These are phyloP conservation scores for Ctenicera cuprea DNA, from an alignment of 2,888 invertebrate genomes.

Conservation along the genomic window DNA sequence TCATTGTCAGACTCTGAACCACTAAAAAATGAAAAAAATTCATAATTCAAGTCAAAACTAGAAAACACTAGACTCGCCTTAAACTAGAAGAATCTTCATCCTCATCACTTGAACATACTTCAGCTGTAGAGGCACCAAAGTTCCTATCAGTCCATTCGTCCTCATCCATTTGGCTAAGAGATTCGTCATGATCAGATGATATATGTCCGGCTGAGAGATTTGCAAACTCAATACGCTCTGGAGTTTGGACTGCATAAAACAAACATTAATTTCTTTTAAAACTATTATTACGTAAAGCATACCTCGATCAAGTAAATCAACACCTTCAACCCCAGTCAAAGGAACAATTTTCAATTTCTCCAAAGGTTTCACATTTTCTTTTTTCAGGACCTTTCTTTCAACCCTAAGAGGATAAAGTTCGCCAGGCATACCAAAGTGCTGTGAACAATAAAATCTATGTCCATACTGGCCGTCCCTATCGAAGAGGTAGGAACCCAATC, in stretches of 20 bases:
- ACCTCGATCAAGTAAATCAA: conserved; percentile 74
- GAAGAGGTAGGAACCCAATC: conserved; percentile 86
- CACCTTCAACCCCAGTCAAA: conserved; percentile 72
- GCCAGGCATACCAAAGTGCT: conserved; percentile 82
- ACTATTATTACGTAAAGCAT: background rate
- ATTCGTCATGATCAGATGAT: conserved; percentile 79
- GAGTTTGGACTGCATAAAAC: conserved; percentile 76
- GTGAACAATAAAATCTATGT: conserved; percentile 84
- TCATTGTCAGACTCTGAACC: conserved; percentile 80
- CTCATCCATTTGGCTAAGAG: conserved; percentile 89
- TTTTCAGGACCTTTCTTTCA: conserved; percentile 62
- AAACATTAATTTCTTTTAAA: conserved; percentile 9
- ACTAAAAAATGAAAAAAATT: conserved; percentile 63
- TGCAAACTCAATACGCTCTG: conserved; percentile 88
- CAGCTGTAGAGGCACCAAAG: conserved; percentile 87
- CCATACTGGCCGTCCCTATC: conserved; percentile 82
- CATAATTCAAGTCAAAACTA: too few relatives aligned
- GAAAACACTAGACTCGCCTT: conserved; percentile 72
- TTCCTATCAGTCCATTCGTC: conserved; percentile 97
- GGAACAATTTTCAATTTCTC: conserved; percentile 74
- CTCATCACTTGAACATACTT: conserved; percentile 73
- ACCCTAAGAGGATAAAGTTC: conserved; percentile 68
- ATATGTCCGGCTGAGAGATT: conserved; percentile 77
- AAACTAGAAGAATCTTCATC: conserved; percentile 80
- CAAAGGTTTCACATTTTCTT: conserved; percentile 58